Percentiles rank a stretch among this genome's conserved stretches.
Conservation (phyloP, 2,888 invertebrate species). For the Eurytoma californica region DNA sequence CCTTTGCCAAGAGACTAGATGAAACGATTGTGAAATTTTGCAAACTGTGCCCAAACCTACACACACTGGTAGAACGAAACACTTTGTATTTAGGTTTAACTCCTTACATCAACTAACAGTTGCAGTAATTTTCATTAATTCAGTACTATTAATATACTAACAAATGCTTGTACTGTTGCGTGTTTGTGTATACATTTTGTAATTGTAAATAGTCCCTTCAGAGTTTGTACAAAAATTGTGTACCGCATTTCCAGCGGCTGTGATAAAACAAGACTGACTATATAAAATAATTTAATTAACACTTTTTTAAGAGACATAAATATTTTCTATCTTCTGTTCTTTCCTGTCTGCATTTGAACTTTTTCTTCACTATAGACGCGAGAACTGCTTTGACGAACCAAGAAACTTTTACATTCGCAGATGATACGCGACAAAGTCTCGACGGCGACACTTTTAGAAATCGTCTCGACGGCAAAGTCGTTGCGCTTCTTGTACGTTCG, state of each 20-base stretch:
- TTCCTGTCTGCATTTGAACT: background rate
- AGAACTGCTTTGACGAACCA: too few species aligned
- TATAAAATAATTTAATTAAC: constrained; percentile 26
- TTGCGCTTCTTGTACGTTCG: constrained; percentile 81
- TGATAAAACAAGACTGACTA: constrained; percentile 37
- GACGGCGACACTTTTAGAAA: constrained; percentile 84
- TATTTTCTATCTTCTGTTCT: constrained; percentile 20
- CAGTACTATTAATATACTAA: constrained; percentile 39
- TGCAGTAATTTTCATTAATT: constrained; percentile 3
- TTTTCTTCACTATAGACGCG: background rate
- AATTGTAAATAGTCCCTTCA: constrained; percentile 10
- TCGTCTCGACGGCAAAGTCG: constrained; percentile 81
- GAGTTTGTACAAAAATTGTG: background rate
- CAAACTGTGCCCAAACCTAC: constrained; percentile 81
- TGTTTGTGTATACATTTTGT: constrained; percentile 17
- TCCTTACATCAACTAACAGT: constrained; percentile 30
- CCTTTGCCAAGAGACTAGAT: constrained; percentile 84
- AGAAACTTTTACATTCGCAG: constrained; percentile 71
- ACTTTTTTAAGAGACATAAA: constrained; percentile 6
- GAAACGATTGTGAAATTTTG: constrained; percentile 81
- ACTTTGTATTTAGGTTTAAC: constrained; percentile 52
- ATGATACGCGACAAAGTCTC: constrained; percentile 86
- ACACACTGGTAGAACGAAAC: constrained; percentile 79
- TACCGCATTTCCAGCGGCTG: constrained; percentile 11
- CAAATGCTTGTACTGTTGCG: background rate